Base-by-base conservation (phyloP, 1,140 invertebrate species). In the Caerostris darwini region DNA sequence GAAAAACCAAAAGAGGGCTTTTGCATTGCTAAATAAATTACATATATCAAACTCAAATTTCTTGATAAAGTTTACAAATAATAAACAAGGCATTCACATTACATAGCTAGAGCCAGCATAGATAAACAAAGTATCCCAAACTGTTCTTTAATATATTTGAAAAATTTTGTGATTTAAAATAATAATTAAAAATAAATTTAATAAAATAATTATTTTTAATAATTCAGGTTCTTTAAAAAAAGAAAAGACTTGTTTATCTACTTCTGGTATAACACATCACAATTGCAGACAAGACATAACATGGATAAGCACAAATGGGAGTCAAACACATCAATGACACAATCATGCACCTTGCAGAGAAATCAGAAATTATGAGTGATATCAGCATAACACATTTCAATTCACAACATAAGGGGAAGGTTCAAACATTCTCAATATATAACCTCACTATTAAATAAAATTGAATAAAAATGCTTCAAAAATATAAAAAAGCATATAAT, bases 61-160 rank as follows among this genome's bases (percentile, higher is more conserved):
- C 34, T 34, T 34, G 34, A 34, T 34, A 34, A 34, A 54, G 12
- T 10, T 54, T 56, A 61, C 34, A 61, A 61, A 56, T 53, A 5
- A 64, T 50, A 34, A 87, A 87, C 5, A 58, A 64, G n/a, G 17
- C 56, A 87, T 64, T 87, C 82, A 85, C 82, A 85, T 19, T 14
- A 58, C 57, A 58, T 50, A 77, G 69, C 34, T 34, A 34, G 34
- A 34, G 17, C 34, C 69, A 61, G 61, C 53, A 53, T 53, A 34
- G 57, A 88, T 64, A 17, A 58, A 67, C 58, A 64, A 61, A 50
- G 14, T 14, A 7, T 3, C 4, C 61, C 10, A 88, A n/a, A n/a
- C n/a, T n/a, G n/a, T n/a, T n/a, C n/a, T n/a, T n/a, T n/a, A n/a
- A 50, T 1, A 7, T 3, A 85, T 12, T 1, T 7, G 34, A 53